phyloP scores from a whole-genome alignment of 92 coral and sea anemone genomes.

The Nematostella vectensis region DNA sequence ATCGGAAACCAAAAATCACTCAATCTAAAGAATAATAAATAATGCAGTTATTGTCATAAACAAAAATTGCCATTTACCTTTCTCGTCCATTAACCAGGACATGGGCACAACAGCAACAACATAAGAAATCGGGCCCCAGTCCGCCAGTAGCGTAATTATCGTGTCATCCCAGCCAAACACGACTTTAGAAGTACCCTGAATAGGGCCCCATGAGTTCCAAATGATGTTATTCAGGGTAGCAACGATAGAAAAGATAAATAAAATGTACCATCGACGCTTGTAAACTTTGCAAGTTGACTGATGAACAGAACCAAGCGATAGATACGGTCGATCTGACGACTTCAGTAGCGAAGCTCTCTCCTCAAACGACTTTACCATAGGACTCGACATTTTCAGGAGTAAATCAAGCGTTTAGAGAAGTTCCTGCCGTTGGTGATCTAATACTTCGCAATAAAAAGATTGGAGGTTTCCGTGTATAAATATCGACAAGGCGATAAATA shows the following conservation, averaged over 20 bases:
- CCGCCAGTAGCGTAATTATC: constrained; percentile 76
- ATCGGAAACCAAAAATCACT: too few relatives aligned
- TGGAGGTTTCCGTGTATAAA: too few relatives aligned
- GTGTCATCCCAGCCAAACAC: constrained; percentile 83
- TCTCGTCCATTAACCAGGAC: constrained; percentile 95
- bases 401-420: too few relatives aligned
- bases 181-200: constrained; percentile 83
- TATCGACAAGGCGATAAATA: neutral
- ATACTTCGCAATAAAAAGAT: too few relatives aligned
- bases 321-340: constrained; percentile 58
- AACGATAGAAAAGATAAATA: constrained; percentile 57
- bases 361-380: constrained; percentile 44
- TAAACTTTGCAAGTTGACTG: constrained; percentile 77
- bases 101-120: constrained; percentile 81
- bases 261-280: constrained; percentile 84
- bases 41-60: too few relatives aligned
- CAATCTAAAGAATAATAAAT: too few relatives aligned
- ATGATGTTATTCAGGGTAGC: constrained; percentile 74
- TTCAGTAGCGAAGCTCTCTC: constrained; percentile 67
- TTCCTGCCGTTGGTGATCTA: too few relatives aligned
- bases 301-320: constrained; percentile 57
- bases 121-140: constrained; percentile 93
- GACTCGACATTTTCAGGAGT: too few relatives aligned
- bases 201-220: constrained; percentile 98
- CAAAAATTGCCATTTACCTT: constrained; percentile 47